Evolutionary conservation across 2,888 invertebrate genomes (phyloP).

Genomic region (Cheilosia vulpina): DNA sequence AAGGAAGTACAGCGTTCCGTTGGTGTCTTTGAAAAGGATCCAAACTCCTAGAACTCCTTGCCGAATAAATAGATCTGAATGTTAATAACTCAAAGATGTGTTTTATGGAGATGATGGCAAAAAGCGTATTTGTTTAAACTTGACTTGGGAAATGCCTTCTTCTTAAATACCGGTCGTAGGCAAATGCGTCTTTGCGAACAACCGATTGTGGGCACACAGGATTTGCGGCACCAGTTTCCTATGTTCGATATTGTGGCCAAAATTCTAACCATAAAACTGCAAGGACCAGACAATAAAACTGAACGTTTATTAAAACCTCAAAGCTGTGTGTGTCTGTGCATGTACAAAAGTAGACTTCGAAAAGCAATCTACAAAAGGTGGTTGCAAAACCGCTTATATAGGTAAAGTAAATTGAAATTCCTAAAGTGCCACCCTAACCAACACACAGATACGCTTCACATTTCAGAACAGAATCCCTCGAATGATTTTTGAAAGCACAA

Average conservation of each 20-base stretch:
- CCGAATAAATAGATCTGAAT: no score
- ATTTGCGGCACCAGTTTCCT: no score
- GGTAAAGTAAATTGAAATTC: slow-evolving; percentile 1
- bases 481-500: slow-evolving; percentile 3
- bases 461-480: not conserved
- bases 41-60: no score
- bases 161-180: no score
- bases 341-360: not conserved
- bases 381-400: not conserved
- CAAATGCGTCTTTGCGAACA: no score
- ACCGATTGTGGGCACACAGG: no score
- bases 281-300: not conserved
- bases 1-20: no score
- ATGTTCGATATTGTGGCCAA: not conserved
- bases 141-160: no score
- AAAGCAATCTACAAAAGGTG: not conserved
- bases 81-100: no score
- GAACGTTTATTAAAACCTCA: not conserved
- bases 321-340: not conserved
- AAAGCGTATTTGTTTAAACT: no score
- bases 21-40: no score
- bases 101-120: no score
- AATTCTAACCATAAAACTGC: not conserved
- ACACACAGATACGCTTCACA: not conserved
- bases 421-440: not conserved